These are phyloP conservation scores for Ornithoptera priamus DNA, from an alignment of 2,888 invertebrate species.

Conservation along the genomic window DNA sequence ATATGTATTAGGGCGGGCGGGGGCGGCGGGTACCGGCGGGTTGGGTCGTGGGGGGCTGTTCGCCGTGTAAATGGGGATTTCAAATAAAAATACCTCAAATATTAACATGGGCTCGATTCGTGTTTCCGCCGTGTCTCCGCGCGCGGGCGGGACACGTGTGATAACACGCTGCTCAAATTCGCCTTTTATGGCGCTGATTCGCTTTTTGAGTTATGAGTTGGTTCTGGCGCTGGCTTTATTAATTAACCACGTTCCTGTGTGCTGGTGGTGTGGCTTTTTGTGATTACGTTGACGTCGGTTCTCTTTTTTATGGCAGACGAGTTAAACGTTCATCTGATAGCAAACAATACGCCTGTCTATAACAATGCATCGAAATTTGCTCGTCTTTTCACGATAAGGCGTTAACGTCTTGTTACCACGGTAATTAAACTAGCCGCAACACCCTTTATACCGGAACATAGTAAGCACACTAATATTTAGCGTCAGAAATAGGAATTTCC, in stretches of 20 bases:
- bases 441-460: no score
- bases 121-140: conserved; percentile 64
- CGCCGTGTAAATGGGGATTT: conserved; percentile 76
- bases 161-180: conserved; percentile 58
- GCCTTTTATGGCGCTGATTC: conserved; percentile 41
- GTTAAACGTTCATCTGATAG: no score
- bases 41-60: conserved; percentile 31
- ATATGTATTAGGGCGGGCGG: conserved; percentile 78
- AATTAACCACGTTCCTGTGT: conserved; percentile 8
- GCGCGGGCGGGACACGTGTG: conserved; percentile 58
- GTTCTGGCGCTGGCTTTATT: conserved; percentile 15
- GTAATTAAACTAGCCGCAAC: no score
- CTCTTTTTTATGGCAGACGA: no score
- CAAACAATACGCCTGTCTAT: no score
- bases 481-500: no score
- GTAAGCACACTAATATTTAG: no score
- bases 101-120: conserved; percentile 78
- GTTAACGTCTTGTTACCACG: no score
- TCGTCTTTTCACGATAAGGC: no score
- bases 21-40: conserved; percentile 6
- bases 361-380: no score
- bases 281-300: no score
- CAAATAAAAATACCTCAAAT: conserved; percentile 80
- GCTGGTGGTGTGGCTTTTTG: no score
- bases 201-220: conserved; percentile 34